Evolutionary conservation across 2,113 vertebrate species (phyloP), one percentile per base, ranked within the genome.

Genomic region (Micromys minutus): DNA sequence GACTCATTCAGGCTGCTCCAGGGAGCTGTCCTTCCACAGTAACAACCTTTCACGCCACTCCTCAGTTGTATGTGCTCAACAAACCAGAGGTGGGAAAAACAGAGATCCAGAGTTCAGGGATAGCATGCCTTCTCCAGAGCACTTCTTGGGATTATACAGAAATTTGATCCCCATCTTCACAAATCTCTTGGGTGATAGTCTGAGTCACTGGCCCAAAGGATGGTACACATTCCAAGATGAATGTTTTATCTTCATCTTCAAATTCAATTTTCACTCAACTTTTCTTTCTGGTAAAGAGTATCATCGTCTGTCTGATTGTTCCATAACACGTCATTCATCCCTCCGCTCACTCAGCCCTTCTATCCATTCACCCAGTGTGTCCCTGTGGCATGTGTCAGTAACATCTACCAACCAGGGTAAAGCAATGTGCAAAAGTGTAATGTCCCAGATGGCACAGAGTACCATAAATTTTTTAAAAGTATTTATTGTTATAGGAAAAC

Each of bases 211-310:
- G 21, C 63, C 45, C 36, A 93, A 22, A 83, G 84, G 39, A 67
- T 24, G 34, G 63, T 74, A 90, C 21, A 71, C 21, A 29, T 57
- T 59, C 69, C 63, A 61, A 89, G 93, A n/a, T 52, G 10, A 83
- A 22, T 76, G 81, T 65, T 80, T 81, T 36, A 47, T 55, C 55
- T 67, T 93, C n/a, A 17, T 55, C n/a, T 3, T 80, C 42, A 94
- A 79, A 75, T 57, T 81, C 74, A 67, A 26, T 71, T 67, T n/a
- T 72, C 17, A 81, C 6, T 65, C 72, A 86, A 80, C 71, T 76
- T 89, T 96, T 87, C 86, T 87, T 71, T 87, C 87, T 86, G 45
- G 29, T 74, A 57, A 77, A 93, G 47, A 22, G 3, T 4, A 69
- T 3, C 39, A 57, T n/a, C 31, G 39, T 59, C 61, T 52, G 13